These are phyloP conservation scores for Holcopasites calliopsidis DNA, from an alignment of 1,140 invertebrate genomes.

Conservation along the genomic window DNA sequence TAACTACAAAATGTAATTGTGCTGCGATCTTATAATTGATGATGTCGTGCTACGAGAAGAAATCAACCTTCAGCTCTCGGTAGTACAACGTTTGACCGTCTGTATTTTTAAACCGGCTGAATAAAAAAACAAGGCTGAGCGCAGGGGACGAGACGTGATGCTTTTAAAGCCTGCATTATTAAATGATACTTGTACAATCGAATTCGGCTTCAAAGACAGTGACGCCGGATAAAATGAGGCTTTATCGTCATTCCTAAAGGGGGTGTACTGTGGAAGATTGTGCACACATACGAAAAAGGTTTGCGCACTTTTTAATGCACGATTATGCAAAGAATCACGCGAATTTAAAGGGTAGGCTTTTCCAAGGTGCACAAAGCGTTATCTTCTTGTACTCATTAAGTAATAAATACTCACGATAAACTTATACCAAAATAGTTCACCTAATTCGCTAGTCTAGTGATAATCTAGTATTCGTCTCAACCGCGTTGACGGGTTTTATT, in stretches of 20 bases:
- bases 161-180: slow-evolving; percentile 75
- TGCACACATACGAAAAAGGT: not conserved
- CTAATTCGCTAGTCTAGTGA: not conserved
- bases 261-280: slow-evolving; percentile 3
- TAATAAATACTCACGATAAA: not conserved
- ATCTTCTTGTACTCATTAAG: not conserved
- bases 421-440: not conserved
- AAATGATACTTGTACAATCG: slow-evolving; percentile 51
- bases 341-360: not conserved
- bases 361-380: not conserved
- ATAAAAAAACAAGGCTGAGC: slow-evolving; percentile 62
- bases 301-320: not conserved
- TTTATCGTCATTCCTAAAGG: not conserved
- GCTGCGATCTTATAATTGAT: no score
- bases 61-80: slow-evolving; percentile 38
- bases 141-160: slow-evolving; percentile 54
- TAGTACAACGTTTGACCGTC: slow-evolving; percentile 59
- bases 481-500: not conserved
- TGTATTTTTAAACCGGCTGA: slow-evolving; percentile 72
- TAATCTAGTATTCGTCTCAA: no score
- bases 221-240: slow-evolving; percentile 2
- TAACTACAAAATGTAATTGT: no score
- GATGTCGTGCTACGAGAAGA: not conserved
- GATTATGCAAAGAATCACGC: not conserved
- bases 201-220: slow-evolving; percentile 5